Conservation (phyloP, 2,113 vertebrate species). For the Merops nubicus region DNA sequence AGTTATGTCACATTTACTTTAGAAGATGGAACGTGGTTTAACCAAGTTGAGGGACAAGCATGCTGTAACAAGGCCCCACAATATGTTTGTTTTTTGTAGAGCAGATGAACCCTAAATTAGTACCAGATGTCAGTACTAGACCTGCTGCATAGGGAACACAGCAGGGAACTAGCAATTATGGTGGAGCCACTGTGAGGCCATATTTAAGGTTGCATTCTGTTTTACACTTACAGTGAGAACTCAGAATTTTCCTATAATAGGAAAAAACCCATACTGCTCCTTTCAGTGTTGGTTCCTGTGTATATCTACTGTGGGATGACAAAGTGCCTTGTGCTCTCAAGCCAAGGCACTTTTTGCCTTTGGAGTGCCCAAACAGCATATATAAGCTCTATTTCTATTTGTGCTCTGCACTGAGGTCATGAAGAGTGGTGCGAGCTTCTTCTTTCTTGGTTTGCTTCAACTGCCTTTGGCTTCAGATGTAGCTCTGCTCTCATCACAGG, state of each 20-base stretch:
- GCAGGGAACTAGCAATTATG: slow-evolving; percentile 63
- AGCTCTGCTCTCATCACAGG: slow-evolving; percentile 48
- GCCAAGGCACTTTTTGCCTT: not conserved
- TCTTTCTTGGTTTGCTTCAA: slow-evolving; percentile 35
- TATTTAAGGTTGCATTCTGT: slow-evolving; percentile 50
- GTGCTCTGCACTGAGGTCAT: not conserved
- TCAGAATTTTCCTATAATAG: not conserved
- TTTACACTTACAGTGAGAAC: slow-evolving; percentile 28
- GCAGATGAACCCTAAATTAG: slow-evolving; percentile 66
- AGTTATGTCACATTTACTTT: slow-evolving; percentile 67
- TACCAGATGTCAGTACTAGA: slow-evolving; percentile 63
- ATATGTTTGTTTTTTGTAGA: slow-evolving; percentile 67
- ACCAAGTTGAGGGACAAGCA: slow-evolving; percentile 59
- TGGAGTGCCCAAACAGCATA: not conserved
- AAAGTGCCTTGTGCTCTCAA: not conserved
- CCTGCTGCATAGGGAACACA: slow-evolving; percentile 55
- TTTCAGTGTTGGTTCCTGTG: not conserved
- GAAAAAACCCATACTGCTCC: not conserved
- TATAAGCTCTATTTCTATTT: not conserved
- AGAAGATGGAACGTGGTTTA: slow-evolving; percentile 51
- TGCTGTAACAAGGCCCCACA: slow-evolving; percentile 56
- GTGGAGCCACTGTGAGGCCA: slow-evolving; percentile 65
- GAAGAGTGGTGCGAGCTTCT: not conserved
- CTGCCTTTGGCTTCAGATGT: slow-evolving; percentile 47
- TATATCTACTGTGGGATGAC: not conserved